Evolutionary conservation across 1,140 invertebrate genomes (phyloP), one percentile per base, ranked within the genome.

Genomic region (Brachionus rubens): DNA sequence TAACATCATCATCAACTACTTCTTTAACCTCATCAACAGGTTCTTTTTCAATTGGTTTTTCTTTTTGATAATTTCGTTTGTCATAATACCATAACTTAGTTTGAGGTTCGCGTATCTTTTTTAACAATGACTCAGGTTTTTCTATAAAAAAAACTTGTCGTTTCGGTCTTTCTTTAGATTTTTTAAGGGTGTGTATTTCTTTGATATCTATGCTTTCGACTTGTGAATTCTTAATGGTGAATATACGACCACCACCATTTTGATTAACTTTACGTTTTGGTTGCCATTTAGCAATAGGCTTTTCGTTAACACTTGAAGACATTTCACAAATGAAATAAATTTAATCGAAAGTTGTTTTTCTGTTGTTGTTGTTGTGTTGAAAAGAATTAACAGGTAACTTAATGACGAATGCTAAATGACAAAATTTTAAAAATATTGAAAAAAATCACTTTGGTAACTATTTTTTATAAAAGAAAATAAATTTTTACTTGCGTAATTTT

Each of bases 11-110:
- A 3, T 30, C 6, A 14, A 16, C 16, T 0, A 16, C 16, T 19
- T 59, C 19, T 16, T 33, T 33, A 9, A 33, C 30, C 12, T 59
- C 54, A 16, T 33, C 9, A 16, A 19, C 36, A 43, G 41, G 59
- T 19, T 19, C 24, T 24, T 24, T 5, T 24, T 59, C 54, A 24
- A 28, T 28, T 26, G 33, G n/a, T n/a, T n/a, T 62, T 12, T 33
- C 33, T 43, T 43, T 65, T 21, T 36, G 41, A n/a, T 65, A 65
- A 36, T 65, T 65, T n/a, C 59, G 33, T 43, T 65, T 65, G 40
- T 65, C 59, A 43, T 65, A 65, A 24, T 65, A 65, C 59, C 59
- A 65, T 12, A 65, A 36, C 9, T 65, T 65, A 21, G 59, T 65
- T 41, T 65, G 59, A 21, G 40, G 36, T n/a, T 43, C 9, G 10